A percentile compares a stretch with the other conserved stretches of the same genome.
These are phyloP conservation scores for Syritta pipiens DNA, from an alignment of 2,888 invertebrate genomes.

Conservation along the genomic window DNA sequence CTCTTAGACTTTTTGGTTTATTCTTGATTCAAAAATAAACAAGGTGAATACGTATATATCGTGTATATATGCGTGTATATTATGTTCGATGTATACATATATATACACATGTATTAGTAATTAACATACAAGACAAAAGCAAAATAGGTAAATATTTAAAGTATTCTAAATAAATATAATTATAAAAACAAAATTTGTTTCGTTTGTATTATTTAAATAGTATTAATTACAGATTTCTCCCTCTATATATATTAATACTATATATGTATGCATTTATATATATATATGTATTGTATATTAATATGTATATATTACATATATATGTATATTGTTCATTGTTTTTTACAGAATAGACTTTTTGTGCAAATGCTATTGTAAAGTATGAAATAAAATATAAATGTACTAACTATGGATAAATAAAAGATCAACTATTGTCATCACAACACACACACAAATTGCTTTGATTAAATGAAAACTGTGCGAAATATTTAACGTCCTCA, in stretches of 20 bases:
- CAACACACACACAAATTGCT: slow-evolving; percentile 57
- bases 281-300: no score
- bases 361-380: slow-evolving; percentile 55
- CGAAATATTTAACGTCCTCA: slow-evolving; percentile 64
- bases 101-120: slow-evolving; percentile 57
- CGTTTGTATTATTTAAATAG: slow-evolving; percentile 65
- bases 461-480: slow-evolving; percentile 50
- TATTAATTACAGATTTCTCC: slow-evolving; percentile 61
- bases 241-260: slow-evolving; percentile 22
- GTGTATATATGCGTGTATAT: slow-evolving; percentile 9
- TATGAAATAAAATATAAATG: slow-evolving; percentile 36
- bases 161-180: slow-evolving; percentile 61
- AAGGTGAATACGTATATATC: slow-evolving; percentile 44
- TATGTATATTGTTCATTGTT: slow-evolving; percentile 66
- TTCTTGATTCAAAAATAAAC: slow-evolving; percentile 52
- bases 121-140: slow-evolving; percentile 52
- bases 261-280: slow-evolving; percentile 48
- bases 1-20: slow-evolving; percentile 46
- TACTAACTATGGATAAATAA: slow-evolving; percentile 30
- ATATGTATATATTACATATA: no score
- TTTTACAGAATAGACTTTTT: slow-evolving; percentile 59
- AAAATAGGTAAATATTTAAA: slow-evolving; percentile 66
- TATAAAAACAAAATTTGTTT: slow-evolving; percentile 44
- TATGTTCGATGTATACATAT: no score
- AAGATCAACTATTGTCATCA: slow-evolving; percentile 33